A percentile compares a stretch with the other conserved stretches of the same genome.
phyloP scores from a whole-genome alignment of 2,888 invertebrate genomes.

The Cephonodes hylas region DNA sequence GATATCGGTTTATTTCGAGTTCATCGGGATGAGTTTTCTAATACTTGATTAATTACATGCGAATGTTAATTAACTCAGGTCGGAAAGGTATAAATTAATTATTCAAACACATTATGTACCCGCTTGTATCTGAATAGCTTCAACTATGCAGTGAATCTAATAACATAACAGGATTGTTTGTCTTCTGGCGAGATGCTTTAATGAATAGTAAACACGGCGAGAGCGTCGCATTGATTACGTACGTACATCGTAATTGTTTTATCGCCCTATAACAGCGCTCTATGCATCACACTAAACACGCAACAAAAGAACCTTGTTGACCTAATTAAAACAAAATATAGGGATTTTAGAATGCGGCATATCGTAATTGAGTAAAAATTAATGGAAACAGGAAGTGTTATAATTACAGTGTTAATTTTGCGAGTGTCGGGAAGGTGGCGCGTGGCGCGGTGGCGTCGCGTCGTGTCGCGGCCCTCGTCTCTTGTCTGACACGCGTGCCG shows the following conservation, averaged over 20 bases:
- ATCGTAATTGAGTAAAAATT: conserved; percentile 45
- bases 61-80: neutral
- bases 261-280: neutral
- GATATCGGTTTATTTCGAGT: neutral
- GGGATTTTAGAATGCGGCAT: neutral
- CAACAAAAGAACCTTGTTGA: neutral
- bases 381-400: conserved; percentile 40
- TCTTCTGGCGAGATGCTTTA: conserved; percentile 67
- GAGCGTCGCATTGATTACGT: conserved; percentile 38
- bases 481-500: conserved; percentile 1
- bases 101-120: conserved; percentile 38
- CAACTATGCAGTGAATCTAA: conserved; percentile 63
- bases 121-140: conserved; percentile 45
- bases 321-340: neutral
- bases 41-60: neutral
- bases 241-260: conserved; percentile 59
- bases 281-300: neutral
- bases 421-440: conserved; percentile 26
- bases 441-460: conserved; percentile 15
- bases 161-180: conserved; percentile 70
- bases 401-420: conserved; percentile 43
- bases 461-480: neutral
- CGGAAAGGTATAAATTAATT: conserved; percentile 37
- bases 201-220: conserved; percentile 74
- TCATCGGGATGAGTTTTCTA: neutral